These are phyloP conservation scores for Hypomecis atomaria DNA, from an alignment of 2,888 invertebrate genomes.

Conservation along the genomic window DNA sequence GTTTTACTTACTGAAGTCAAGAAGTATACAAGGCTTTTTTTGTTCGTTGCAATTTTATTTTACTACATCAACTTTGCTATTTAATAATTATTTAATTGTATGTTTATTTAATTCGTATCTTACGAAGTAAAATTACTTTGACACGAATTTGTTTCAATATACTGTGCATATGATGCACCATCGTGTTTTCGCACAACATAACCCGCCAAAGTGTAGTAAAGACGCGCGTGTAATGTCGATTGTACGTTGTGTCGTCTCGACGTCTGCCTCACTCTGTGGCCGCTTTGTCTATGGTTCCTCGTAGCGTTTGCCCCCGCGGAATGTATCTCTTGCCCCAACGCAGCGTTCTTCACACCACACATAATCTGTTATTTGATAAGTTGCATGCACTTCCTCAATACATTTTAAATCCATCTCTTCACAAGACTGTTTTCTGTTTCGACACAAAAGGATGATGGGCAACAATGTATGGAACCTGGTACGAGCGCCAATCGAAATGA, in stretches of 20 bases:
- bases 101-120: too few species aligned
- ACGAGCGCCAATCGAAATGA: too few species aligned
- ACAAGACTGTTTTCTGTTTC: conserved; percentile 47
- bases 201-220: neutral
- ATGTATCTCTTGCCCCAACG: conserved; percentile 67
- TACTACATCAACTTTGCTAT: too few species aligned
- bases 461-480: too few species aligned
- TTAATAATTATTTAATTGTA: too few species aligned
- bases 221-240: neutral
- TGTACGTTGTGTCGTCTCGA: conserved; percentile 54
- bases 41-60: too few species aligned
- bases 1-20: too few species aligned
- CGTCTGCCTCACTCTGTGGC: conserved; percentile 67
- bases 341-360: conserved; percentile 74
- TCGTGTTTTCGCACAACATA: neutral
- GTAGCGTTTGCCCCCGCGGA: conserved; percentile 79
- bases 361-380: conserved; percentile 64
- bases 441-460: neutral
- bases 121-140: too few species aligned
- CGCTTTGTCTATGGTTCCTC: conserved; percentile 76
- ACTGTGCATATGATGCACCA: neutral
- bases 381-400: conserved; percentile 70
- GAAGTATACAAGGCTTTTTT: too few species aligned
- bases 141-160: too few species aligned
- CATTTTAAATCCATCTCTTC: conserved; percentile 33